Conservation (phyloP, 2,797 vertebrate species). For the Hydrolagus colliei region DNA sequence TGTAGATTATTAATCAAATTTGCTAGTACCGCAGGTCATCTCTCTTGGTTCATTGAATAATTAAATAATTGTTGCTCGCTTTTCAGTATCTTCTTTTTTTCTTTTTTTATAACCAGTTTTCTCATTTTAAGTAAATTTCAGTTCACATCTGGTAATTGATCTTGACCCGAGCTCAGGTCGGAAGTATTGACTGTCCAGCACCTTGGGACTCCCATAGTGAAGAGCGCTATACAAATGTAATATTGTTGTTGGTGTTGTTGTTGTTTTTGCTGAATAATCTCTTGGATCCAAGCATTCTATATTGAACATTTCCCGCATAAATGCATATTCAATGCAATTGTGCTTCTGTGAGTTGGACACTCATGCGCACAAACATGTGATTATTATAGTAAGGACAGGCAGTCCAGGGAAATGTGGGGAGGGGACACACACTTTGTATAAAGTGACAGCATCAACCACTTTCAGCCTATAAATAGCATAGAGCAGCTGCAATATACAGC, state of each 20-base stretch:
- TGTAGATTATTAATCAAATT: slow-evolving; percentile 10
- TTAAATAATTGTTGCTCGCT: not conserved
- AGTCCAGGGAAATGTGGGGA: not conserved
- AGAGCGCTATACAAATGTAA: too few species aligned
- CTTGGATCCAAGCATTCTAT: not conserved
- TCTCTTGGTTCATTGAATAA: slow-evolving; percentile 3
- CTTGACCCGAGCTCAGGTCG: too few species aligned
- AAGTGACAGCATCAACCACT: not conserved
- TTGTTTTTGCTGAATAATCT: not conserved
- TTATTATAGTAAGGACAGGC: not conserved
- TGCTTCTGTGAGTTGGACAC: not conserved
- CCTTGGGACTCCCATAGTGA: too few species aligned
- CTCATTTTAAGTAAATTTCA: not conserved
- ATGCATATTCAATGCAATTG: not conserved
- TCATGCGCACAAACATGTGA: not conserved
- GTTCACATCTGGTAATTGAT: not conserved
- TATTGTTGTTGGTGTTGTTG: too few species aligned
- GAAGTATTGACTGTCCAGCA: too few species aligned
- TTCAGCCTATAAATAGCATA: not conserved
- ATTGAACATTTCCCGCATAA: not conserved
- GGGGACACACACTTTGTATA: too few species aligned
- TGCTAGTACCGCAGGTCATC: not conserved
- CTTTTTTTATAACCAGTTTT: not conserved
- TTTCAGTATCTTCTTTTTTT: slow-evolving; percentile 20
- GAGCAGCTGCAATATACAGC: not conserved